Percentiles rank a stretch among this genome's conserved stretches.
Evolutionary conservation across 1,140 invertebrate species (phyloP).

Genomic region (Drosophila mayri): DNA sequence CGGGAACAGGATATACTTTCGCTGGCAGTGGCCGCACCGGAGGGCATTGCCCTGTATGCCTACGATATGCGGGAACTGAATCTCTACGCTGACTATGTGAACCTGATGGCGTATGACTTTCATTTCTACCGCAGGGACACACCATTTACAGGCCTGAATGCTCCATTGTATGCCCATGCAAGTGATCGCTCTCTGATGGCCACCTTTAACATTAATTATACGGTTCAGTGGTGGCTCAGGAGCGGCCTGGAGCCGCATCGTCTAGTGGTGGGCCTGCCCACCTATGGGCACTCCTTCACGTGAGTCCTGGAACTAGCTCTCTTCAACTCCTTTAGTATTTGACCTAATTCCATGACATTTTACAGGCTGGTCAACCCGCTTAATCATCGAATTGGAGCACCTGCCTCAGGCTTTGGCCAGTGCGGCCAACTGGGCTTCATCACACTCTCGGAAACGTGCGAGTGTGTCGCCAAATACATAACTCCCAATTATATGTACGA

Average conservation of each 20-base stretch:
- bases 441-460: constrained; percentile 89
- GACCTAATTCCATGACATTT: background rate
- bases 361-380: constrained; percentile 88
- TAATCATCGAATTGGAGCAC: constrained; percentile 89
- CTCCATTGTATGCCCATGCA: constrained; percentile 89
- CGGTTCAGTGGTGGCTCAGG: constrained; percentile 91
- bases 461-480: constrained; percentile 87
- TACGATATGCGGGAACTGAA: constrained; percentile 92
- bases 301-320: constrained; percentile 71
- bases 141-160: constrained; percentile 92
- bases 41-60: constrained; percentile 89
- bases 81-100: constrained; percentile 93
- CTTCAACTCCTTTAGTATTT: too few species aligned
- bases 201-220: constrained; percentile 93
- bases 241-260: constrained; percentile 93
- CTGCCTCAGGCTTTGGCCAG: constrained; percentile 89
- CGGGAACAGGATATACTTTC: constrained; percentile 87
- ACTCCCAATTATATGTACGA: constrained; percentile 87
- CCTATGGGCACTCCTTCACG: constrained; percentile 94
- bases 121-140: constrained; percentile 91
- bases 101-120: constrained; percentile 96
- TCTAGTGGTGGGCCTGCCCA: constrained; percentile 94
- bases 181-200: constrained; percentile 88
- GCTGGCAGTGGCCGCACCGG: constrained; percentile 91
- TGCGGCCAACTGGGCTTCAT: constrained; percentile 90